Base-by-base conservation (phyloP, 1,140 invertebrate species). In the Centruroides vittatus region DNA sequence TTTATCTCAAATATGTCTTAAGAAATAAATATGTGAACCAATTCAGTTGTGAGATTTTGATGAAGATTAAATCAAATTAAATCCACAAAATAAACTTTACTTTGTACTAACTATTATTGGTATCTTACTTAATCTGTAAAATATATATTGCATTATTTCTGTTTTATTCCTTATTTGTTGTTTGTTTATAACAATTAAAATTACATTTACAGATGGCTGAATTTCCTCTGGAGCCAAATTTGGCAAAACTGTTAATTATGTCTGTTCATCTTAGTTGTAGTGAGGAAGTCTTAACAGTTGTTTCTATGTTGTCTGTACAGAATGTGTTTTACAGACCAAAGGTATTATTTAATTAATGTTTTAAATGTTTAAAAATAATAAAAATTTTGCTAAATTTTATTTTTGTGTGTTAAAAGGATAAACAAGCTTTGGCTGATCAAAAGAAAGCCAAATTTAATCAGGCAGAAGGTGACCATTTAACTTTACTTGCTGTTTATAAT, bases 391-490 rank as follows among this genome's bases (percentile, higher is more conserved):
- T 23, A 55, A 12, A 55, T 8, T 55, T 35, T 55, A 23, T 11
- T 61, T 58, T 60, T 59, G 23, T 66, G 53, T 67, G 69, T 65
- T 67, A 76, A 23, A 89, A 97, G 78, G 95, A 99, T 70, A 99
- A 99, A 71, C 95, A 98, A 75, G 90, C 93, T 0, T 73, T 97
- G 46, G 97, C 97, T 4, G 97, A 99, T 78, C 93, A 98, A 73
- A 96, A 97, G 70, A 99, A 99, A 72, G 94, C 93, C 0, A 98
- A 98, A 75, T 99, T 99, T 70, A 98, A 99, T 78, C 96, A 99
- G 74, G 78, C 90, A 0, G 96, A 99, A 76, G 97, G 97, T 0
- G 97, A 99, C 75, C 97, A 99, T 78, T 78, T 99, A 7, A 99
- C 96, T 0, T 74, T 99, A 10, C 74, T 99, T n/a, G 91, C 95